Evolutionary conservation across 2,888 invertebrate genomes (phyloP), one percentile per base, ranked within the genome.

Genomic region (Tryphoninae sp.): DNA sequence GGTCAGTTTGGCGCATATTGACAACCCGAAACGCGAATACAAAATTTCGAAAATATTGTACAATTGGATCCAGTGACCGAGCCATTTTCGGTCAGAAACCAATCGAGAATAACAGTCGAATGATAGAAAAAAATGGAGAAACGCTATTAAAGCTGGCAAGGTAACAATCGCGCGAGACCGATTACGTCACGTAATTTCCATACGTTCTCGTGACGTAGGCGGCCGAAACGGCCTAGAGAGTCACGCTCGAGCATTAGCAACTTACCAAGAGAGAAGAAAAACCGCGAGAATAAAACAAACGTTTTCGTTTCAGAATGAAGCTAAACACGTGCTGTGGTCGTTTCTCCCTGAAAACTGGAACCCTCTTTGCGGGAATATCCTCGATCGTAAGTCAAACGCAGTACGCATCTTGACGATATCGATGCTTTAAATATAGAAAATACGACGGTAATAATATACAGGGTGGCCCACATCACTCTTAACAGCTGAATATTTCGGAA

Each of bases 311-410:
- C 87, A 92, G 88, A 81, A 93, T 93, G 91, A 93, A 95, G 55
- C 91, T 97, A 65, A 94, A 94, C 86, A 93, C 94, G 78, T 97
- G 95, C 89, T 96, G 96, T 88, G 93, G 95, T 68, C 96, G 96
- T 87, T 95, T 94, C 69, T 95, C 96, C 19, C 93, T 96, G 13
- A 94, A 95, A 83, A 94, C 95, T 6, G 97, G 97, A 4, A 95
- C 96, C 1, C 92, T 97, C 65, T 94, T 96, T 88, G 95, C 95
- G 19, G 96, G 95, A 69, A 89, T 94, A 49, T 93, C 95, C 84
- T 96, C 96, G 83, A 96, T 97, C 88, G 93, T 97, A 92, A 93
- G 93, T 92, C 42, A 49, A 23, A 33, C 33, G 6, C 33, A 33
- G 6, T 33, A 33, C 33, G 33, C 6, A 6, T 33, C 33, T 33